These are phyloP conservation scores for Lepilemur septentrionalis DNA, from an alignment of 2,797 vertebrate genomes.

Conservation along the genomic window DNA sequence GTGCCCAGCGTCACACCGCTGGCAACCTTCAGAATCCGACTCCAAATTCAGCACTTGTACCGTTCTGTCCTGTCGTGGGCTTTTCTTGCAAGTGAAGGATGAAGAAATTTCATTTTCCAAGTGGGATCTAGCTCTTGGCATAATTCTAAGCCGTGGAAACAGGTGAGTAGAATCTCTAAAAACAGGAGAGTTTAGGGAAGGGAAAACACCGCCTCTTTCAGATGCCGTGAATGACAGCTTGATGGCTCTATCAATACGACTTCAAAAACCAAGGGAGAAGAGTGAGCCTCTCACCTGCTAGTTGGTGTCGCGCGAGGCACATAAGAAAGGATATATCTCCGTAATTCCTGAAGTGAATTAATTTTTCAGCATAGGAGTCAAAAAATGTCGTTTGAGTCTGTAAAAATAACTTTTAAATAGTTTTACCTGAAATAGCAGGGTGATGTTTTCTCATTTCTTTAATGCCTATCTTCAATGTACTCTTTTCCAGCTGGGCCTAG, in stretches of 20 bases:
- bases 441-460: neutral
- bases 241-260: neutral
- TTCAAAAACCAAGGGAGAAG: neutral
- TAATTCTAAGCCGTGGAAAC: neutral
- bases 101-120: neutral
- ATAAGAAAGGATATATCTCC: neutral
- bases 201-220: neutral
- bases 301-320: neutral
- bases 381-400: neutral
- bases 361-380: neutral
- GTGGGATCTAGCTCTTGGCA: neutral
- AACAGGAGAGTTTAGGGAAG: neutral
- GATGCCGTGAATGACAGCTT: neutral
- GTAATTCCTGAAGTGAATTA: neutral
- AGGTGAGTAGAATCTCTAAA: neutral
- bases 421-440: neutral
- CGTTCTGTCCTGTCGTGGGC: no score
- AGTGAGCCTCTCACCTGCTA: neutral
- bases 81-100: neutral
- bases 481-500: neutral
- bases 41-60: neutral
- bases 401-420: neutral
- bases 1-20: accelerated
- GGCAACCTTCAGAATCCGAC: neutral
- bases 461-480: neutral